A percentile compares a stretch with the other conserved stretches of the same genome.
These are phyloP conservation scores for Ophion costatus DNA, from an alignment of 2,888 invertebrate genomes.

Conservation along the genomic window DNA sequence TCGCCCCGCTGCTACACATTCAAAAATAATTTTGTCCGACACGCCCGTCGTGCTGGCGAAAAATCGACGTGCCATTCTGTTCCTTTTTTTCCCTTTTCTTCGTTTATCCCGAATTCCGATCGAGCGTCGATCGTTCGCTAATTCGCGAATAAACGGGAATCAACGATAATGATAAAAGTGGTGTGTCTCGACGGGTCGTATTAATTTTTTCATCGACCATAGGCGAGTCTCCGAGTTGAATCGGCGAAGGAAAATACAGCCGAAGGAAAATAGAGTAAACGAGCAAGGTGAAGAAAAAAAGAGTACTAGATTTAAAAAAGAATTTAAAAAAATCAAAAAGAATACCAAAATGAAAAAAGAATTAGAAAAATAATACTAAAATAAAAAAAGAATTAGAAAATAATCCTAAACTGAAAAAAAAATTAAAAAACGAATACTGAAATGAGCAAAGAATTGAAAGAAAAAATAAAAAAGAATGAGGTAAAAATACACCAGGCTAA, in stretches of 20 bases:
- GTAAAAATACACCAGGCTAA: background rate
- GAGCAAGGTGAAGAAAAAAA: no score
- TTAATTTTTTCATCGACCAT: background rate
- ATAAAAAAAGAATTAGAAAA: no score
- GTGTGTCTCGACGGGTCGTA: background rate
- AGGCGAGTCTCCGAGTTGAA: background rate
- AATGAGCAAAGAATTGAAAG: no score
- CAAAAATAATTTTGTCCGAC: background rate
- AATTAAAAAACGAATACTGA: no score
- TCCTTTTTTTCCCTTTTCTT: background rate
- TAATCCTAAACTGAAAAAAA: no score
- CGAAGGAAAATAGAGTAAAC: background rate
- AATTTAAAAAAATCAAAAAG: background rate
- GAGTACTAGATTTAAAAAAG: no score
- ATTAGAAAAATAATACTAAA: no score
- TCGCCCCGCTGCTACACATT: conserved; percentile 4
- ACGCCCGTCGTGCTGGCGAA: conserved; percentile 24
- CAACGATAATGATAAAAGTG: conserved; percentile 38
- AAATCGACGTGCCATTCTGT: background rate
- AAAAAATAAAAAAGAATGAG: background rate
- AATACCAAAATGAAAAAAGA: no score
- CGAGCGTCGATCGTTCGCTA: conserved; percentile 18
- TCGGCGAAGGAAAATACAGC: background rate
- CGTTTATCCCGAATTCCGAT: conserved; percentile 33
- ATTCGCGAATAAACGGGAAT: conserved; percentile 42